These are phyloP conservation scores for Gymnarchus niloticus DNA, from an alignment of 2,113 vertebrate species.

Conservation along the genomic window DNA sequence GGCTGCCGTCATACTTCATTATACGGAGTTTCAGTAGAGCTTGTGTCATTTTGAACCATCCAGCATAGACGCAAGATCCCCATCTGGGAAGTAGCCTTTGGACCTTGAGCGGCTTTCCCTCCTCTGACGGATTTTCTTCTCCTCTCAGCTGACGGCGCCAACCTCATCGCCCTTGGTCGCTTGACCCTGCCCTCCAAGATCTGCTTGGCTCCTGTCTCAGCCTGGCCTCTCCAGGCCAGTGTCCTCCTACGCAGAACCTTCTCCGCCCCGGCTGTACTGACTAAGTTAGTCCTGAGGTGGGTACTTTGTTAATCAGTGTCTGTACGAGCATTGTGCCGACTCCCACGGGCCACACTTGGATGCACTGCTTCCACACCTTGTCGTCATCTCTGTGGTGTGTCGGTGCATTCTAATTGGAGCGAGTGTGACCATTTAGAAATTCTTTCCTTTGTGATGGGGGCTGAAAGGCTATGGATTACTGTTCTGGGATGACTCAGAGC, in stretches of 20 bases:
- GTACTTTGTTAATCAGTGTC: too few relatives aligned
- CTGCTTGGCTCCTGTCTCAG: not conserved
- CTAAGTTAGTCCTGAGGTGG: constrained; percentile 16
- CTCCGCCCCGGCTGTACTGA: not conserved
- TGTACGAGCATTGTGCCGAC: too few relatives aligned
- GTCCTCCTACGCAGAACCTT: not conserved
- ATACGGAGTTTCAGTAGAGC: not conserved
- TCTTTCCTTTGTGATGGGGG: not conserved
- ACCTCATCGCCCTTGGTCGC: not conserved
- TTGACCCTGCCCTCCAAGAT: not conserved
- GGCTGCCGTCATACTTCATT: not conserved
- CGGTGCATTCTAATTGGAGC: not conserved
- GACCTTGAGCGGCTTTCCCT: not conserved
- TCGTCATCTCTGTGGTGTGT: not conserved
- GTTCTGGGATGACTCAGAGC: not conserved
- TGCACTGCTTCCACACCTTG: not conserved
- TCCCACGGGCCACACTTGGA: too few relatives aligned
- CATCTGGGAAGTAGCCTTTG: not conserved
- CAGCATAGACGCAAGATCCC: not conserved
- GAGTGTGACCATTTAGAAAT: not conserved
- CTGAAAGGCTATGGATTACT: not conserved
- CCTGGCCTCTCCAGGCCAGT: not conserved
- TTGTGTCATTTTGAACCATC: not conserved
- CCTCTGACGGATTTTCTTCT: not conserved
- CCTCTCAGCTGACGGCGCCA: not conserved